phyloP scores from a whole-genome alignment of 1,140 invertebrate species.

The Copidosoma floridanum region DNA sequence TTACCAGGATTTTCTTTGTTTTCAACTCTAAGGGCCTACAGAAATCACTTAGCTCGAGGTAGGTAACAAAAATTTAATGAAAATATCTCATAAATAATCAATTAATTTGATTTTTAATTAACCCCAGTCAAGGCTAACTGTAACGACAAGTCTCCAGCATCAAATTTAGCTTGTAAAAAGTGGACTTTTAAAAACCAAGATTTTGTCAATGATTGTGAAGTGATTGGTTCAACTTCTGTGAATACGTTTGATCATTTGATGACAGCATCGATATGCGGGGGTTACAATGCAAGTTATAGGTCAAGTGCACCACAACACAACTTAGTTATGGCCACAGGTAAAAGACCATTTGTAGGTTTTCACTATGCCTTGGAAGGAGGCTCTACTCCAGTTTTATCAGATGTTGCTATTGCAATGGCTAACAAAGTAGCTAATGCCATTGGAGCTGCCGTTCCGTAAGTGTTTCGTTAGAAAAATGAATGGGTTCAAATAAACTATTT shows the following conservation, averaged over 20 bases:
- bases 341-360: conserved; percentile 82
- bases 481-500: too few relatives aligned
- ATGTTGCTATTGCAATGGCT: conserved; percentile 87
- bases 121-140: conserved; percentile 70
- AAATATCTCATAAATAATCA: conserved; percentile 13
- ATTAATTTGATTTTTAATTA: conserved; percentile 14
- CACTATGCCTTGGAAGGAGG: conserved; percentile 87
- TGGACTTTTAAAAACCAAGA: conserved; percentile 80
- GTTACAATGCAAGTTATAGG: conserved; percentile 71
- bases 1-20: conserved; percentile 82
- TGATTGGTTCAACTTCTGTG: conserved; percentile 73
- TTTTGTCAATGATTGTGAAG: conserved; percentile 72
- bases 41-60: conserved; percentile 81
- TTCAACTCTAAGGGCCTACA: conserved; percentile 74
- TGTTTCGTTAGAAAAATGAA: too few relatives aligned
- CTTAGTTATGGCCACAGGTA: conserved; percentile 77
- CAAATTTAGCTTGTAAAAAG: conserved; percentile 73
- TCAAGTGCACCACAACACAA: conserved; percentile 74
- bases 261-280: conserved; percentile 76
- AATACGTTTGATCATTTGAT: conserved; percentile 85
- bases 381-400: conserved; percentile 68
- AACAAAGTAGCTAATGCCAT: conserved; percentile 79
- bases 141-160: conserved; percentile 60
- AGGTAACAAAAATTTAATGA: conserved; percentile 23
- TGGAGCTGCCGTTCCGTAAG: conserved; percentile 75